Base-by-base conservation (phyloP, 2,888 invertebrate genomes). In the Orchesellides sinensis region DNA sequence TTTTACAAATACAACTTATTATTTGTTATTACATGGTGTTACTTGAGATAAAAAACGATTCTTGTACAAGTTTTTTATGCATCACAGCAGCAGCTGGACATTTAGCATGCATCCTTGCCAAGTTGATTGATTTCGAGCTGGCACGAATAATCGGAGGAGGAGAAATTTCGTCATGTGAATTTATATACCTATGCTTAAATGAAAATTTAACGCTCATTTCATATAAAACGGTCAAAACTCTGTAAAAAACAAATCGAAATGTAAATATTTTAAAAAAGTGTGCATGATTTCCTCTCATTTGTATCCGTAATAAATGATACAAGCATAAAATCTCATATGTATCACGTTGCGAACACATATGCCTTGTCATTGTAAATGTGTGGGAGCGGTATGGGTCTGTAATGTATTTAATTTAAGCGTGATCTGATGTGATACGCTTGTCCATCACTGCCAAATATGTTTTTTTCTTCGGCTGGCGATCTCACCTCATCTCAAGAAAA, bases 1-100 rank as follows among this genome's bases (percentile, higher is more conserved):
- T 54, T 54, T 49, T 17, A 49, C 49, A 17, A 49, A 21, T 49
- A 49, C n/a, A n/a, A n/a, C n/a, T n/a, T n/a, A n/a, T n/a, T n/a
- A n/a, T n/a, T n/a, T n/a, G n/a, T n/a, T n/a, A n/a, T n/a, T n/a
- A n/a, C n/a, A n/a, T n/a, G n/a, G n/a, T n/a, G n/a, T n/a, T n/a
- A n/a, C n/a, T n/a, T n/a, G n/a, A n/a, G n/a, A n/a, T n/a, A n/a
- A n/a, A n/a, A n/a, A n/a, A n/a, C n/a, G n/a, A n/a, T n/a, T n/a
- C n/a, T n/a, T n/a, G n/a, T n/a, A n/a, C n/a, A n/a, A n/a, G n/a
- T n/a, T n/a, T n/a, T n/a, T n/a, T n/a, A n/a, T n/a, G n/a, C n/a
- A n/a, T n/a, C n/a, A n/a, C n/a, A n/a, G n/a, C n/a, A n/a, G n/a
- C n/a, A n/a, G n/a, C n/a, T n/a, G n/a, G n/a, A n/a, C n/a, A n/a